Base-by-base conservation (phyloP, 2,888 invertebrate species). In the Tinea pellionella region DNA sequence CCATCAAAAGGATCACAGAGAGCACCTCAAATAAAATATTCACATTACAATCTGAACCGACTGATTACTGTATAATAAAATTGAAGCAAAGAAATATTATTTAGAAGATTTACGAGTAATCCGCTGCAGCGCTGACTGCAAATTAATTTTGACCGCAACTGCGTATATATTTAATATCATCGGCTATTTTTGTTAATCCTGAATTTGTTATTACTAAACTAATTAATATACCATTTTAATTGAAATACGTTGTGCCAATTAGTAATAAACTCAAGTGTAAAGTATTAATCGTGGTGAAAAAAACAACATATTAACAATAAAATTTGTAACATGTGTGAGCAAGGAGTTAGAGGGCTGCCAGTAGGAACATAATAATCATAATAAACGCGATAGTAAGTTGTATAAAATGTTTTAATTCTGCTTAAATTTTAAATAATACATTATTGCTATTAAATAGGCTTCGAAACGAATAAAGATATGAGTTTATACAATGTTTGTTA, bases 11-110 rank as follows among this genome's bases (percentile, higher is more conserved):
- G 13, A 47, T 15, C 13, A 7, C 47, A 47, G 16, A 47, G 16
- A 18, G 12, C 24, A 53, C 53, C 24, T 53, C 24, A 53, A 53
- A 53, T 53, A 53, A 53, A 53, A 53, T 53, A 53, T 53, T 53
- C 16, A 53, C 18, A 18, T n/a, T 12, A 24, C 53, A 53, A 53
- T 53, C 53, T 53, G 53, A 12, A 11, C 53, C 16, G 12, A 53
- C 53, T 24, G 53, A 53, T 53, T 53, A 53, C 24, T n/a, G 24
- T 18, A 24, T 53, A 16, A 24, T 24, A 24, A 47, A 47, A 53
- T 2, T 19, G 12, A 53, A 12, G 24, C 53, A 53, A 2, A 18
- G 19, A 53, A 19, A 53, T 53, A 53, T 53, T 53, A 8, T 53
- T 9, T 16, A 24, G n/a, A 53, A 53, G 24, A 24, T 24, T n/a